Percentiles rank a stretch among this genome's conserved stretches.
Conservation (phyloP, 2,113 vertebrate species). For the Eulemur rufifrons region DNA sequence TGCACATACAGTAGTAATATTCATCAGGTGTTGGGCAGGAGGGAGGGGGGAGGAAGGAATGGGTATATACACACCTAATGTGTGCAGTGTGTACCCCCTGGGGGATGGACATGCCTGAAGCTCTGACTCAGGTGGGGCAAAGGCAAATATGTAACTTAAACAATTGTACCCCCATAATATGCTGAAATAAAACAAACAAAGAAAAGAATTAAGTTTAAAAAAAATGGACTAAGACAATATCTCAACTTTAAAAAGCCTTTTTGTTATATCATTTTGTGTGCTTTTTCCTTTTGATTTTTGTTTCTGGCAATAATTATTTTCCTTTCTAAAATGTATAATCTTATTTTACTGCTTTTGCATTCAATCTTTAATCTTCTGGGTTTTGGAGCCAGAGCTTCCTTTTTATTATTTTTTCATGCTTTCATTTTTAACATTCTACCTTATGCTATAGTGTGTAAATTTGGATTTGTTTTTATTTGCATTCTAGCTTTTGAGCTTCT, state of each 20-base stretch:
- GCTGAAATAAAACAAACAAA: too few relatives aligned
- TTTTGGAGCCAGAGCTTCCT: background rate
- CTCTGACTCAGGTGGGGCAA: too few relatives aligned
- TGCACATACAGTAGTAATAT: too few relatives aligned
- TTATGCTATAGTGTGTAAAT: background rate
- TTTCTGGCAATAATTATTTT: background rate
- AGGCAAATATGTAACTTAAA: too few relatives aligned
- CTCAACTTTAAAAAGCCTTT: background rate
- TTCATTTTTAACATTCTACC: background rate
- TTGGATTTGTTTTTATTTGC: background rate
- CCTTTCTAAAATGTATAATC: background rate
- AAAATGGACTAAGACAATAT: background rate
- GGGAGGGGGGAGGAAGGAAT: too few relatives aligned
- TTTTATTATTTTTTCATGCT: background rate
- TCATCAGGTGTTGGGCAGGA: too few relatives aligned
- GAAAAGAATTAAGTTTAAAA: too few relatives aligned
- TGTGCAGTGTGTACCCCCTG: too few relatives aligned
- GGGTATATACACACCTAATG: too few relatives aligned
- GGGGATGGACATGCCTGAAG: too few relatives aligned
- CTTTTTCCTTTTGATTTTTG: background rate
- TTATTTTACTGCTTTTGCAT: background rate
- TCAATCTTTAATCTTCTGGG: background rate
- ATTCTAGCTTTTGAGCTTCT: background rate
- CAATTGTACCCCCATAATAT: too few relatives aligned
- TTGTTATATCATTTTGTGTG: background rate